phyloP scores from a whole-genome alignment of 2,797 vertebrate genomes.

The Gambelia wislizenii region DNA sequence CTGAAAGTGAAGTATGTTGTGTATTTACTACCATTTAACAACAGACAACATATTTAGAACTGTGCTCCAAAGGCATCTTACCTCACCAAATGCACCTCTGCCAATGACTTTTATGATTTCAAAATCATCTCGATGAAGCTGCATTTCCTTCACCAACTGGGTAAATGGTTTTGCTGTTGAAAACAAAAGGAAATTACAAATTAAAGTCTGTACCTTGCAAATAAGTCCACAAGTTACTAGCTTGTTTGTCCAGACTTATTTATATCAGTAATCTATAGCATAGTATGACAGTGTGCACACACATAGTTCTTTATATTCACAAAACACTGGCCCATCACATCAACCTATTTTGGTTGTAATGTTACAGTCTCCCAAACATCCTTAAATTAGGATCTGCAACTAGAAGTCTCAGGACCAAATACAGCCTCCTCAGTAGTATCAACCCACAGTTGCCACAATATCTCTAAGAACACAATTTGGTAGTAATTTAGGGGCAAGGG shows the following conservation, averaged over 20 bases:
- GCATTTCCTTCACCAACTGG: constrained; percentile 88
- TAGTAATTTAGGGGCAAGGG: neutral
- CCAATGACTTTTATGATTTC: constrained; percentile 97
- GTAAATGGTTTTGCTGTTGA: constrained; percentile 89
- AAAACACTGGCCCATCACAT: neutral
- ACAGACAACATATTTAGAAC: constrained; percentile 13
- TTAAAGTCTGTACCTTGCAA: neutral
- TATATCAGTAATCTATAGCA: neutral
- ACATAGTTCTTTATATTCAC: neutral
- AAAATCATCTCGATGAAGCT: constrained; percentile 92
- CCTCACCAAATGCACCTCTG: constrained; percentile 94
- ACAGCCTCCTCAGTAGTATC: neutral
- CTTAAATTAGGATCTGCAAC: neutral
- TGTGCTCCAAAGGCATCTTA: constrained; percentile 73
- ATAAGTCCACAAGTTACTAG: neutral
- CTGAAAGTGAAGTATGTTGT: neutral
- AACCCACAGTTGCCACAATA: neutral
- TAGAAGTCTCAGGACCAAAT: neutral
- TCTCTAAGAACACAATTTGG: neutral
- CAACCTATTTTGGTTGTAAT: too few species aligned
- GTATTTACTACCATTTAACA: neutral
- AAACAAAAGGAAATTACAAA: constrained; percentile 39
- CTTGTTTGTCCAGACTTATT: neutral
- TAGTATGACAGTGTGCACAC: too few species aligned
- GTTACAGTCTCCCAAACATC: neutral